A percentile compares a stretch with the other conserved stretches of the same genome.
Conservation (phyloP, 2,113 vertebrate species). For the Sprattus sprattus region DNA sequence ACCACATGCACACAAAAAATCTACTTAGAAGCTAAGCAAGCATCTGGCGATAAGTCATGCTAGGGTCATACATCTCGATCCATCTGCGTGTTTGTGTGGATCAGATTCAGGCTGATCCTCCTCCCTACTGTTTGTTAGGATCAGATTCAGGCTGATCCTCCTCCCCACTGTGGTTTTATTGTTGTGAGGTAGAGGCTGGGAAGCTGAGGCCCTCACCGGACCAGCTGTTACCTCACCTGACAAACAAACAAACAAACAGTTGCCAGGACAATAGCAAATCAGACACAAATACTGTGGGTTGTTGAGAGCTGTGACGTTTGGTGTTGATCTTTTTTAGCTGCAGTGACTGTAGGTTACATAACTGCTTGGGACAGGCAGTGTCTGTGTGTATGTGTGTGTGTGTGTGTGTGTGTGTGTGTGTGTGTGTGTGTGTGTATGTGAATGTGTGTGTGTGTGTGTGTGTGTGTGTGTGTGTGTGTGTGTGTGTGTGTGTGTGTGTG, state of each 20-base stretch:
- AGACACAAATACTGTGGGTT: too few species aligned
- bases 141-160: constrained; percentile 18
- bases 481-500: background rate
- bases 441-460: background rate
- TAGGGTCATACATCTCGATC: constrained; percentile 31
- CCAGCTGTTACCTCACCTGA: too few species aligned
- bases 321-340: too few species aligned
- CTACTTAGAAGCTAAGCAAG: constrained; percentile 46
- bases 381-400: too few species aligned
- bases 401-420: too few species aligned
- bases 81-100: constrained; percentile 45
- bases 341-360: too few species aligned
- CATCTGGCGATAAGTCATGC: constrained; percentile 42
- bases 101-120: constrained; percentile 16
- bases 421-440: constrained; percentile 7
- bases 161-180: background rate
- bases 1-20: constrained; percentile 7
- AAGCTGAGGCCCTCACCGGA: background rate
- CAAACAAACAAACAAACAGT: too few species aligned
- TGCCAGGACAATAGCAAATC: too few species aligned
- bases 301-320: too few species aligned
- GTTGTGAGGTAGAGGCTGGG: background rate
- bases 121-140: background rate
- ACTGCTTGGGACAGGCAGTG: too few species aligned
- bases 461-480: background rate